Evolutionary conservation across 2,797 vertebrate genomes (phyloP), one percentile per base, ranked within the genome.

Genomic region (Sciurus vulgaris): DNA sequence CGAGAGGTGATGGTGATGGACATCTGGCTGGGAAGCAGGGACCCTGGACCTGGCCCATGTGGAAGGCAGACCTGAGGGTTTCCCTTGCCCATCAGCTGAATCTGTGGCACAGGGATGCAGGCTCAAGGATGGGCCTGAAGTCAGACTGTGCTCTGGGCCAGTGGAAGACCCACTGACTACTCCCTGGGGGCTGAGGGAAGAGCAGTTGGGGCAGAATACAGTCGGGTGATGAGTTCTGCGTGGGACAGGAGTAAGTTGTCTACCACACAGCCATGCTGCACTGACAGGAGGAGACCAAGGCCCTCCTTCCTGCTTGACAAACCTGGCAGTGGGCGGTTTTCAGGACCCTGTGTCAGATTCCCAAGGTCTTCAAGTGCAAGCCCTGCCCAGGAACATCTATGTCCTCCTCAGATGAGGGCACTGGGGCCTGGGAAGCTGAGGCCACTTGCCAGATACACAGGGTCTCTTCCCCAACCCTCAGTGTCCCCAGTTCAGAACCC

Each of bases 1-100:
- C 22, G n/a, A 85, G 41, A 61, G 18, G 61, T 2, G 61, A n/a
- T 3, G 26, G 89, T 35, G 44, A 38, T 30, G 4, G 33, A 44
- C 1, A 7, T n/a, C 35, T 4, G 41, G 49, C 6, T 8, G 9
- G 35, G 51, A 18, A 18, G 1, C 22, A 5, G 44, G 47, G 6
- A 51, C 30, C 44, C 3, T 5, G 8, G n/a, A 47, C 24, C 0
- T 28, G 61, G 38, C 1, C 4, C 0, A 3, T 0, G 3, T 4
- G 41, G 15, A 47, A n/a, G 12, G 14, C 69, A 47, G 61, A 47
- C 38, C 44, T 41, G 14, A 54, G 35, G 86, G 47, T 22, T 24
- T 7, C 3, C 35, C 30, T 7, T 4, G 38, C 9, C 28, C 35
- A 54, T 15, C 17, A 13, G 35, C 3, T 63, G 14, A 72, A 17